phyloP scores from a whole-genome alignment of 2,888 invertebrate species.

The Yponomeuta evonymella region DNA sequence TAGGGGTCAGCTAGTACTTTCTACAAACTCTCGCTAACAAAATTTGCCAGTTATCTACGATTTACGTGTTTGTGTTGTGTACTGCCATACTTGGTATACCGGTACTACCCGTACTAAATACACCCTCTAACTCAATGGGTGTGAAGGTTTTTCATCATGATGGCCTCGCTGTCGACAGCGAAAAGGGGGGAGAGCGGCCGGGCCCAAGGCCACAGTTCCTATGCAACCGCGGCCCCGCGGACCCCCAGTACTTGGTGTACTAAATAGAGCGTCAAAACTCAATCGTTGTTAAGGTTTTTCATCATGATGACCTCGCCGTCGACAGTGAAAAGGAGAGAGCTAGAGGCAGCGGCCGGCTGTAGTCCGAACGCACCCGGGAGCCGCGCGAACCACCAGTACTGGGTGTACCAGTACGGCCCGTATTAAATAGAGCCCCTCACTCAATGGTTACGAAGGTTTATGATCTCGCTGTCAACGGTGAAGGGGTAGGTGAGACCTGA shows the following conservation, averaged over 20 bases:
- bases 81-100: neutral
- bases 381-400: neutral
- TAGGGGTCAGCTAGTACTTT: too few species aligned
- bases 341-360: slow-evolving; percentile 27
- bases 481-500: slow-evolving; percentile 23
- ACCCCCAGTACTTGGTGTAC: neutral
- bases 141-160: slow-evolving; percentile 28
- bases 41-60: too few species aligned
- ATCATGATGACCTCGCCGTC: slow-evolving; percentile 30
- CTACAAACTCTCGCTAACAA: too few species aligned
- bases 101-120: neutral
- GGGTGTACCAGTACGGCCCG: neutral
- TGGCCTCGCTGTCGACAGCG: slow-evolving; percentile 27
- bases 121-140: slow-evolving; percentile 26
- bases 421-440: neutral
- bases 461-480: slow-evolving; percentile 31
- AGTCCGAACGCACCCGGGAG: neutral
- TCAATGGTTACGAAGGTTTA: slow-evolving; percentile 36
- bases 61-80: too few species aligned
- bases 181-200: slow-evolving; percentile 28
- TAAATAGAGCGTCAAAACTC: neutral
- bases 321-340: slow-evolving; percentile 27
- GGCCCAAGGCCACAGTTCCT: slow-evolving; percentile 9
- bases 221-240: neutral
- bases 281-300: slow-evolving; percentile 35